Percentiles rank a stretch among this genome's conserved stretches.
Conservation (phyloP, 2,888 invertebrate genomes). For the Liopterus haemorrhoidalis region DNA sequence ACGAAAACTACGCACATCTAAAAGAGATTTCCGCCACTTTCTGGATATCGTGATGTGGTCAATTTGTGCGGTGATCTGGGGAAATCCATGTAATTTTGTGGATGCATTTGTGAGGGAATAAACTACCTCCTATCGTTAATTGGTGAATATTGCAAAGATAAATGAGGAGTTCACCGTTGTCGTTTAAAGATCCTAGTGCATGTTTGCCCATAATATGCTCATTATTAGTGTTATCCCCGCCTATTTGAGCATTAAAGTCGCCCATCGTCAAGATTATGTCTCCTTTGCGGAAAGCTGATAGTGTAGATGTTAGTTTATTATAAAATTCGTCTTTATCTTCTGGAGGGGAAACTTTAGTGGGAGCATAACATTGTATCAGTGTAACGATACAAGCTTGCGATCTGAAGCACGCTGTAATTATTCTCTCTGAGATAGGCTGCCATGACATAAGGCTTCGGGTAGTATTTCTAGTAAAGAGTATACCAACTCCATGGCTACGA, state of each 20-base stretch:
- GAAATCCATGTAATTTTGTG: conserved; percentile 19
- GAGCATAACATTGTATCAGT: too few species aligned
- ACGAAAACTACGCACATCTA: conserved; percentile 16
- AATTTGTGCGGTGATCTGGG: conserved; percentile 17
- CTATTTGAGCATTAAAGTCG: conserved; percentile 21
- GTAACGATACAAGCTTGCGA: too few species aligned
- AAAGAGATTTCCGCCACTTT: conserved; percentile 20
- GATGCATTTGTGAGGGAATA: conserved; percentile 18
- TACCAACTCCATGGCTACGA: too few species aligned
- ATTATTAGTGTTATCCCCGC: conserved; percentile 11
- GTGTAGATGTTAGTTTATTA: too few species aligned
- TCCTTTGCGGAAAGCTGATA: too few species aligned
- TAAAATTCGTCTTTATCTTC: too few species aligned
- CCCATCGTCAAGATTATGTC: conserved; percentile 19
- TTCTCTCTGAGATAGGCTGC: too few species aligned
- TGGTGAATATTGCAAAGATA: conserved; percentile 4
- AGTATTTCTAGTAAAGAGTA: too few species aligned
- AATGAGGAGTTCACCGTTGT: conserved; percentile 13
- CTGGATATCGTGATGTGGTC: conserved; percentile 19
- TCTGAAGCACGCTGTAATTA: too few species aligned
- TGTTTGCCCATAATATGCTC: conserved; percentile 14
- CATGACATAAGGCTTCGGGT: too few species aligned
- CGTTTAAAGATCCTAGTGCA: conserved; percentile 12
- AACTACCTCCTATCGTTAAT: conserved; percentile 3
- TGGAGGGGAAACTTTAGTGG: too few species aligned